phyloP scores from a whole-genome alignment of 2,113 vertebrate genomes.

The Propithecus coquereli region DNA sequence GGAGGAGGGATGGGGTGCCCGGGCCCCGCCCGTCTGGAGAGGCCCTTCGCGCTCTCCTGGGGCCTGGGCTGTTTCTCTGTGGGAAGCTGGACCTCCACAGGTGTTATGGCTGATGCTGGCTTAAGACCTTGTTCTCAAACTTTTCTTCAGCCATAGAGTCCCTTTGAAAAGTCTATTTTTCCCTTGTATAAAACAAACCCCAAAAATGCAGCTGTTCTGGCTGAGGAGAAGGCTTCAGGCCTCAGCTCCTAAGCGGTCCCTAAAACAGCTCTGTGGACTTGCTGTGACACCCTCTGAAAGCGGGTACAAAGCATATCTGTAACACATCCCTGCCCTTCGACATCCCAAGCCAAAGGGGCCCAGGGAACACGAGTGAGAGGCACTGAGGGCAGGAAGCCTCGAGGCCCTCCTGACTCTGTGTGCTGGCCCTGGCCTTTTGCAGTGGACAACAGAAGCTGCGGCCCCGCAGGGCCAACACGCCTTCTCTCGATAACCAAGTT shows the following conservation, averaged over 20 bases:
- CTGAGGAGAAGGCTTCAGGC: neutral
- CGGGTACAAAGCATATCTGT: neutral
- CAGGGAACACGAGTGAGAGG: too few species aligned
- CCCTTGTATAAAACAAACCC: neutral
- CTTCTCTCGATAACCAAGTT: neutral
- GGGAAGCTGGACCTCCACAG: neutral
- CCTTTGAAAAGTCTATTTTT: neutral
- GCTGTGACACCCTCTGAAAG: neutral
- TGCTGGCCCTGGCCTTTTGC: neutral
- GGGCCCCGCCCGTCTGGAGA: neutral
- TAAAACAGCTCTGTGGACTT: neutral
- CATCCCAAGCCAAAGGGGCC: neutral
- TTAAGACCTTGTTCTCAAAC: neutral
- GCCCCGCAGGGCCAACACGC: neutral
- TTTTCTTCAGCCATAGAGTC: neutral
- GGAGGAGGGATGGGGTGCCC: fast-evolving
- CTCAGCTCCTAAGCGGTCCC: neutral
- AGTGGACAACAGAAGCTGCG: neutral
- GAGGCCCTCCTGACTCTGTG: neutral
- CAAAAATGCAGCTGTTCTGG: neutral
- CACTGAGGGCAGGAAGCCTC: neutral
- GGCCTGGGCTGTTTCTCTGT: neutral
- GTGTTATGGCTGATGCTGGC: neutral
- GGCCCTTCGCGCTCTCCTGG: neutral
- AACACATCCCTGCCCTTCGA: neutral